Percentiles rank a stretch among this genome's conserved stretches.
Evolutionary conservation across 2,888 invertebrate species (phyloP).

Genomic region (Diloba caeruleocephala): DNA sequence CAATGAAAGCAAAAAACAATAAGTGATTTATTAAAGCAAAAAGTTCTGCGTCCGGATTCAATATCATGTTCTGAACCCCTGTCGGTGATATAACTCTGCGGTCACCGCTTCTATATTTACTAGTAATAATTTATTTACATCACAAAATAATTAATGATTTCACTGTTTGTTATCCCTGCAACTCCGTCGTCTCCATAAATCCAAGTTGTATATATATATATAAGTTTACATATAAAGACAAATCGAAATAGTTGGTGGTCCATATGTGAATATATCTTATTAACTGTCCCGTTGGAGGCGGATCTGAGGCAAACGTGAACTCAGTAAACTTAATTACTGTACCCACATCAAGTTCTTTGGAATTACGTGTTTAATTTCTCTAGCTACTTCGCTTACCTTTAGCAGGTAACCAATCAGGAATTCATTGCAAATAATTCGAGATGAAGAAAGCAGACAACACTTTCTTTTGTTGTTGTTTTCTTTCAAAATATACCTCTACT

Average conservation of each 20-base stretch:
- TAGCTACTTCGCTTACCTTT: conserved; percentile 46
- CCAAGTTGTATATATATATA: conserved; percentile 2
- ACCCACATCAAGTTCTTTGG: conserved; percentile 71
- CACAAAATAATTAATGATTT: conserved; percentile 1
- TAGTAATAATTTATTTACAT: conserved; percentile 15
- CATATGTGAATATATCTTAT: conserved; percentile 56
- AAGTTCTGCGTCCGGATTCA: conserved; percentile 34
- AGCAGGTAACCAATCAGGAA: conserved; percentile 49
- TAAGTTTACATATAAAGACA: conserved; percentile 5
- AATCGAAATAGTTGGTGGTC: conserved; percentile 50
- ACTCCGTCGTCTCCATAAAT: conserved; percentile 7
- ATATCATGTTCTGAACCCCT: conserved; percentile 36
- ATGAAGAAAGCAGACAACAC: conserved; percentile 2
- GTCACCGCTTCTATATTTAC: conserved; percentile 13
- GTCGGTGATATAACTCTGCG: conserved; percentile 12
- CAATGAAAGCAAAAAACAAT: conserved; percentile 30
- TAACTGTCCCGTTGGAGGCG: conserved; percentile 42
- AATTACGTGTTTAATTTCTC: conserved; percentile 62
- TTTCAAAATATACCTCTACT: too few relatives aligned
- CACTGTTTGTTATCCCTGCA: background rate
- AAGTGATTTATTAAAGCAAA: conserved; percentile 44
- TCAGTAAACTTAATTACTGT: conserved; percentile 69
- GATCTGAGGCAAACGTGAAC: conserved; percentile 30
- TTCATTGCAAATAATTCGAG: conserved; percentile 37
- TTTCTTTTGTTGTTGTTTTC: too few relatives aligned